Evolutionary conservation across 2,888 invertebrate species (phyloP).

Genomic region (Drosophila koepferae): DNA sequence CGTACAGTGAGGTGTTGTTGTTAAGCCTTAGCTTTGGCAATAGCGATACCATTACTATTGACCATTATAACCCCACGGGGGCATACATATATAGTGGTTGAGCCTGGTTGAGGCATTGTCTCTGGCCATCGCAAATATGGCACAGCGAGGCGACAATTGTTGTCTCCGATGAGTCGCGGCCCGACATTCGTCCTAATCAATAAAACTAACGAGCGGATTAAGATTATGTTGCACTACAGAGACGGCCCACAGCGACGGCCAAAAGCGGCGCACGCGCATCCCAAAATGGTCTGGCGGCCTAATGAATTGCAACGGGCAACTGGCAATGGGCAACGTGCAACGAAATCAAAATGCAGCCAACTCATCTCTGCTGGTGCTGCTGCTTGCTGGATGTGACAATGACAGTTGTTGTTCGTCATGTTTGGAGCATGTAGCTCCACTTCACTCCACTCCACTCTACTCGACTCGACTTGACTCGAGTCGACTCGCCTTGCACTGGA

Average conservation of each 20-base stretch:
- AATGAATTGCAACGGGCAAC: constrained; percentile 71
- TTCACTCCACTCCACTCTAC: constrained; percentile 9
- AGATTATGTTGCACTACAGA: constrained; percentile 73
- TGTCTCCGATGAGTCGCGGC: constrained; percentile 74
- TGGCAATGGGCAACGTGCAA: constrained; percentile 35
- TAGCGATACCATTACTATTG: constrained; percentile 25
- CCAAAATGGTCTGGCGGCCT: constrained; percentile 74
- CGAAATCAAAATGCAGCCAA: constrained; percentile 60
- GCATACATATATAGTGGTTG: constrained; percentile 42
- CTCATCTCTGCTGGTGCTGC: constrained; percentile 28
- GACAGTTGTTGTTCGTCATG: constrained; percentile 83
- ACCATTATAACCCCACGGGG: constrained; percentile 47
- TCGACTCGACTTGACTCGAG: neutral
- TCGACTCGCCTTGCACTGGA: constrained; percentile 5
- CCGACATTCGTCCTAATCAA: constrained; percentile 76
- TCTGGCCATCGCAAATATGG: constrained; percentile 76
- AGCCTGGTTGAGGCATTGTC: constrained; percentile 47
- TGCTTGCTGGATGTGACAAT: constrained; percentile 77
- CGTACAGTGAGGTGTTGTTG: neutral
- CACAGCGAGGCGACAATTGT: constrained; percentile 82
- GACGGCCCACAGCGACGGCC: constrained; percentile 56
- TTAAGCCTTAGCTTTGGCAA: constrained; percentile 30
- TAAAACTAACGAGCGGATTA: constrained; percentile 81
- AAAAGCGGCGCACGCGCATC: constrained; percentile 81
- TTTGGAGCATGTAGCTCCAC: constrained; percentile 67